phyloP scores from a whole-genome alignment of 2,113 vertebrate genomes.

The Eudorcas thomsonii region DNA sequence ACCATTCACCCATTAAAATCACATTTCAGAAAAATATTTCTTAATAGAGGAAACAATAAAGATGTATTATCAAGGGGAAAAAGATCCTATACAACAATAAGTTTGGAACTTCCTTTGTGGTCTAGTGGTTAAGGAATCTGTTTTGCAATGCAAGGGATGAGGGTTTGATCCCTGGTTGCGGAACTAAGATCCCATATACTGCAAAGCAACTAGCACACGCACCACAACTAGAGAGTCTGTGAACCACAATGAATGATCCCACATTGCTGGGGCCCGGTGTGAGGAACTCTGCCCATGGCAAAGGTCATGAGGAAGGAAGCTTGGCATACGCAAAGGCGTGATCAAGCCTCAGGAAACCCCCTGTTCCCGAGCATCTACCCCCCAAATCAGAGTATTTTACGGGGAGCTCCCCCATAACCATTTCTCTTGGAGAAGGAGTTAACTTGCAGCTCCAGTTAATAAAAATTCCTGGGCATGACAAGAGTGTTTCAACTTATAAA shows the following conservation, averaged over 20 bases:
- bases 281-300: too few species aligned
- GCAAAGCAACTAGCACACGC: rapidly evolving
- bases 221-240: not conserved
- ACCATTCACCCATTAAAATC: not conserved
- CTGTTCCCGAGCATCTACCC: too few species aligned
- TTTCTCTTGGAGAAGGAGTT: too few species aligned
- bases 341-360: too few species aligned
- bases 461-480: too few species aligned
- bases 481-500: too few species aligned
- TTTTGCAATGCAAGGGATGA: not conserved
- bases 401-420: too few species aligned
- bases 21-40: not conserved
- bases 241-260: not conserved
- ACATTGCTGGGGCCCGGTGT: too few species aligned
- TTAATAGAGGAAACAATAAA: not conserved
- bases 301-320: too few species aligned
- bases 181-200: not conserved
- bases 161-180: not conserved
- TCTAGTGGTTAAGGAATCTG: not conserved
- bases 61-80: not conserved
- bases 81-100: not conserved
- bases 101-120: not conserved
- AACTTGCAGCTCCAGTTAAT: too few species aligned
- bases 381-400: too few species aligned
- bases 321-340: too few species aligned